Percentiles rank a stretch among this genome's conserved stretches.
Conservation (phyloP, 2,113 vertebrate species). For the Ascaphus truei region DNA sequence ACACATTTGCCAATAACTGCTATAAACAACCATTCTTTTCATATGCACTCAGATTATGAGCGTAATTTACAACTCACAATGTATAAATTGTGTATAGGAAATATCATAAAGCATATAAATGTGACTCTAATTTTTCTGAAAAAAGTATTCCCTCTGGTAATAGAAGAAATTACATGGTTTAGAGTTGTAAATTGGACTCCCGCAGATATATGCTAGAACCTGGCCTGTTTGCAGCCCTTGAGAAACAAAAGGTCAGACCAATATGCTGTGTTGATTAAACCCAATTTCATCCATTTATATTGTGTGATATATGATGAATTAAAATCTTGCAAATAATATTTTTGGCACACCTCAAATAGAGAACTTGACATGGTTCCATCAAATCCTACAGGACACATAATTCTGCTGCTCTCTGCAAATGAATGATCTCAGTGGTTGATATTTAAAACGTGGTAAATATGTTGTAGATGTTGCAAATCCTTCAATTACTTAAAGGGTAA, state of each 20-base stretch:
- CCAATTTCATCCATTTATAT: slow-evolving; percentile 11
- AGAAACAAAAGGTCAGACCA: slow-evolving; percentile 15
- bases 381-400: neutral
- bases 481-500: too few species aligned
- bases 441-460: neutral
- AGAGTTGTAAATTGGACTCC: slow-evolving; percentile 22
- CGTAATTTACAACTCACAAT: slow-evolving; percentile 6
- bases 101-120: neutral
- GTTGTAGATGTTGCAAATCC: neutral
- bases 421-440: neutral
- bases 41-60: neutral
- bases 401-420: neutral
- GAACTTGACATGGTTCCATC: neutral
- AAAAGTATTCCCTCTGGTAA: slow-evolving; percentile 13
- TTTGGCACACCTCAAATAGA: neutral
- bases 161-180: slow-evolving; percentile 16
- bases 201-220: slow-evolving; percentile 5
- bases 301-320: slow-evolving; percentile 1
- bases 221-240: neutral
- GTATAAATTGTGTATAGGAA: neutral
- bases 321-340: slow-evolving; percentile 4
- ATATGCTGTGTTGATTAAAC: slow-evolving; percentile 22
- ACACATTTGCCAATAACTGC: too few species aligned
- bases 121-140: slow-evolving; percentile 3
- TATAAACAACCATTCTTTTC: too few species aligned